phyloP scores from a whole-genome alignment of 92 coral and sea anemone species.

The Umimayanthus kanabou region DNA sequence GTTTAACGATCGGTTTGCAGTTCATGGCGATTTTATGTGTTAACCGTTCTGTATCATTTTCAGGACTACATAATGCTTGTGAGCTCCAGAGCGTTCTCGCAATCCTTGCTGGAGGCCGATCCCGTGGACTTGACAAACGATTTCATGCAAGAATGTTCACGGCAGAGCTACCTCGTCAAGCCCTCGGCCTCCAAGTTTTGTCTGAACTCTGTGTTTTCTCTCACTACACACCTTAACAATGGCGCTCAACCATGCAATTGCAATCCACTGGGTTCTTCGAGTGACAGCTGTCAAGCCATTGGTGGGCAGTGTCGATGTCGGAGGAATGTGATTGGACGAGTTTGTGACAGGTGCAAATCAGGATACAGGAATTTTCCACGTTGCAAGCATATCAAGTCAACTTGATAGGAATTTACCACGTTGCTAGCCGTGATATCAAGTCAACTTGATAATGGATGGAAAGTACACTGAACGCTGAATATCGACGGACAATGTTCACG shows the following conservation, averaged over 20 bases:
- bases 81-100: constrained; percentile 69
- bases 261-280: constrained; percentile 71
- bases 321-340: constrained; percentile 88
- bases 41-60: neutral
- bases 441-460: neutral
- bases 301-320: constrained; percentile 94
- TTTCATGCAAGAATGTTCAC: constrained; percentile 78
- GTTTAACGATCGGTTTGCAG: neutral
- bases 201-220: constrained; percentile 71
- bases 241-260: constrained; percentile 84
- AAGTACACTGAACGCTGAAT: neutral
- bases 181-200: constrained; percentile 79
- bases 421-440: neutral
- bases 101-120: constrained; percentile 70
- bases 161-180: constrained; percentile 65
- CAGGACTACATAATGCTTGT: constrained; percentile 89
- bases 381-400: constrained; percentile 54
- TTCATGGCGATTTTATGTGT: neutral
- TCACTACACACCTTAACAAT: constrained; percentile 75
- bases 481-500: neutral
- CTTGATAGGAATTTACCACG: neutral
- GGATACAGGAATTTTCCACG: constrained; percentile 83
- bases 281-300: constrained; percentile 72
- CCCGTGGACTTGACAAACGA: constrained; percentile 79
- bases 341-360: constrained; percentile 85